Evolutionary conservation across 2,113 vertebrate genomes (phyloP), one percentile per base, ranked within the genome.

Genomic region (Sarotherodon lohbergeri): DNA sequence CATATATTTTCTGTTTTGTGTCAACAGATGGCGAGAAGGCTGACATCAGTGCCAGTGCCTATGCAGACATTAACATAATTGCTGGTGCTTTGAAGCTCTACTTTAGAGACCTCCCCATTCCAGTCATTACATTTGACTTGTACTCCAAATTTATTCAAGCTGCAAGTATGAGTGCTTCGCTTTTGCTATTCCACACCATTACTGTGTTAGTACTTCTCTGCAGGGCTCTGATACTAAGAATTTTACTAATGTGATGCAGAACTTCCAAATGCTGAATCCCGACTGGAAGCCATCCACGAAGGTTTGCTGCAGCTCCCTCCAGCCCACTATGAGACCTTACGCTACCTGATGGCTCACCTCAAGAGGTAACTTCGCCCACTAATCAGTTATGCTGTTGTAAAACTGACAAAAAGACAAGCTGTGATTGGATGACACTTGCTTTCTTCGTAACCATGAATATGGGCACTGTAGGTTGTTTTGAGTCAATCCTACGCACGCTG

Each of bases 61-160:
- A 98, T 89, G 97, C 98, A 90, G 98, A 99, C 94, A 99, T 99
- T 95, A 99, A 99, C 93, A 98, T 98, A 91, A 98, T 99, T 83
- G 96, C 98, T 2, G 98, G 99, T 83, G 98, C 98, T 91, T 96
- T 99, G 91, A 99, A 99, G 94, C 97, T 99, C 2, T 99, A 99
- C 92, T 97, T 99, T 94, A 96, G 99, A 96, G 98, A 99, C 91
- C 96, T 99, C 83, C 99, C 99, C 0, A 99, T 99, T 94, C 99
- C 99, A 0, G 95, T 99, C 92, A 99, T 99, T 92, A 98, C 99
- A 3, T 99, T 99, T 2, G 97, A 99, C 84, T 97, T 98, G 82
- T 99, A 99, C 92, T 97, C 98, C 91, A 99, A 97, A 94, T 99
- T 99, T 93, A 98, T 99, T 95, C 98, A 98, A 80, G 98, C 98